phyloP scores from a whole-genome alignment of 2,797 vertebrate species.

The Pangasius djambal region DNA sequence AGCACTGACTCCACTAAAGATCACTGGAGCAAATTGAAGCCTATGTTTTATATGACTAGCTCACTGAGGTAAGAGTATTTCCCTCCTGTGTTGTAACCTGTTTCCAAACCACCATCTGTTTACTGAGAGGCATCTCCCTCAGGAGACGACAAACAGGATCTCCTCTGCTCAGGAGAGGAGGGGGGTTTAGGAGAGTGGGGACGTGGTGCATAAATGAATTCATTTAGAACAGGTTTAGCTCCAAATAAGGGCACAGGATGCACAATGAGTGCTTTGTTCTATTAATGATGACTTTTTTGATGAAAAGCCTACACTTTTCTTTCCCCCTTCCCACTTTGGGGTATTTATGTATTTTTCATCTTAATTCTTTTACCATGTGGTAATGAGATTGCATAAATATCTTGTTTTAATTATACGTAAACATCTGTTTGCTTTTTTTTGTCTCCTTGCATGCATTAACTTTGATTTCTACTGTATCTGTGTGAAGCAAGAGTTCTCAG shows the following conservation, averaged over 20 bases:
- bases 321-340: conserved; percentile 68
- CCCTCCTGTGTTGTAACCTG: conserved; percentile 66
- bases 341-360: conserved; percentile 43
- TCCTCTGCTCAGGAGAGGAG: conserved; percentile 62
- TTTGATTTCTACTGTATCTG: background rate
- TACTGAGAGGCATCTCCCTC: conserved; percentile 71
- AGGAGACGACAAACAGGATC: conserved; percentile 77
- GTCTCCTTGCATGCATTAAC: conserved; percentile 15
- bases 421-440: conserved; percentile 14
- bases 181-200: conserved; percentile 42
- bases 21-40: background rate
- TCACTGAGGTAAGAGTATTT: conserved; percentile 47
- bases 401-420: conserved; percentile 33
- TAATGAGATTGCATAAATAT: conserved; percentile 39
- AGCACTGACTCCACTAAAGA: conserved; percentile 44
- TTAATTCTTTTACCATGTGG: conserved; percentile 34
- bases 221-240: conserved; percentile 76
- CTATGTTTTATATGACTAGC: conserved; percentile 20
- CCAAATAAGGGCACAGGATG: conserved; percentile 76
- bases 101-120: conserved; percentile 79
- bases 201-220: conserved; percentile 81
- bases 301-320: conserved; percentile 66
- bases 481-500: conserved; percentile 65
- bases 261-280: conserved; percentile 63
- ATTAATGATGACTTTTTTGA: conserved; percentile 63